Evolutionary conservation across 2,888 invertebrate genomes (phyloP), one percentile per base, ranked within the genome.

Genomic region (Baronia brevicornis): DNA sequence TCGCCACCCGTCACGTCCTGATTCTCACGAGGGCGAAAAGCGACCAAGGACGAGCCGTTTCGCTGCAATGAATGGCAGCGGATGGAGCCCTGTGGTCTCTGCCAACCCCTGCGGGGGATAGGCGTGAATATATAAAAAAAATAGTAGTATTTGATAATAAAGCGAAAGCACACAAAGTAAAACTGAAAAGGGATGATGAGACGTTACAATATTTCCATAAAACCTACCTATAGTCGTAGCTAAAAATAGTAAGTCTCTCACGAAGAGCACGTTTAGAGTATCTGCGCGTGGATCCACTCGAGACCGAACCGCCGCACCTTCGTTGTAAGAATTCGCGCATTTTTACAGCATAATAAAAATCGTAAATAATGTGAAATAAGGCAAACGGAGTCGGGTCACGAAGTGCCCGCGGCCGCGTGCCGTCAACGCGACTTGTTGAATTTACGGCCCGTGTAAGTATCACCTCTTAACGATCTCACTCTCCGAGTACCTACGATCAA

Each of bases 291-390:
- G 64, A 78, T 78, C 77, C 73, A 68, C 63, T 69, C 63, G 69
- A 71, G 70, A 70, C 66, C 51, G 52, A 60, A n/a, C n/a, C n/a
- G 66, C 70, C 71, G 67, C 68, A 69, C 60, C 61, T 57, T 54
- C 56, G 41, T 52, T 44, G 60, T 67, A 73, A 75, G 65, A 64
- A 71, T 75, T 79, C 67, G 71, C 77, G 68, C 69, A 69, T 77
- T 80, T 80, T 80, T 77, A 72, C 70, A 60, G 63, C 62, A 63
- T 68, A 71, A 74, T 75, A 80, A 79, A 80, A 79, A 78, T 75
- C 69, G 69, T 75, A 75, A 75, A 77, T 78, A 77, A 74, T 63
- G 59, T 66, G 64, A 60, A 69, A 65, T 69, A 64, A 66, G 57
- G 61, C 71, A 64, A 61, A 62, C 62, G 55, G 53, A 62, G 71